Evolutionary conservation across 2,113 vertebrate species (phyloP), one percentile per base, ranked within the genome.

Genomic region (Amia ocellicauda): DNA sequence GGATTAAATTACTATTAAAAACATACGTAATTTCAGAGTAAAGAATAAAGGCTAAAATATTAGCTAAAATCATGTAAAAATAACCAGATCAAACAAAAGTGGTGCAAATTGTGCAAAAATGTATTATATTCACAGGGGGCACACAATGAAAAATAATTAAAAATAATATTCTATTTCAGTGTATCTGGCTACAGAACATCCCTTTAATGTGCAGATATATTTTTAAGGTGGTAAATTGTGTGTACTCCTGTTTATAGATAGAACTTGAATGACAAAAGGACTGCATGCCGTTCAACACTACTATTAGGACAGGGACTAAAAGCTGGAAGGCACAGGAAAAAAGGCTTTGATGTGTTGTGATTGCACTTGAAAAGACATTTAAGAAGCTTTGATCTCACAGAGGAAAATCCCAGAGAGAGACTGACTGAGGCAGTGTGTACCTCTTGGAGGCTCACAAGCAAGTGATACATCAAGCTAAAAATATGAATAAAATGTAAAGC

Each of bases 271-370:
- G 60, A 27, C 62, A 70, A 56, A n/a, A 60, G 57, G 47, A n/a
- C 22, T 2, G 24, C 20, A 20, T 24, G 19, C 42, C 13, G 41
- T 40, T 45, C 67, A 62, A 11, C 40, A 49, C 8, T 31, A 10
- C 26, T 42, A 23, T 49, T 4, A 59, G 41, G 23, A 8, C 24
- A 26, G 5, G 58, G 60, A 52, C 23, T 49, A 63, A 55, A 14
- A 58, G 50, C 58, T 58, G 20, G 41, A n/a, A 65, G 63, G 52
- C 40, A 60, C 43, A 41, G 59, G 63, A 41, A 28, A 2, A 29
- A 3, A 26, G 11, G 9, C 58, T 79, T 64, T 73, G 62, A 80
- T 74, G 74, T 52, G 28, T 36, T 26, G 55, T 2, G 8, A 70
- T 29, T 54, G 22, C 67, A 58, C 55, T 55, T 64, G 40, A 60